Evolutionary conservation across 2,797 vertebrate species (phyloP).

Genomic region (Eospalax fontanierii): DNA sequence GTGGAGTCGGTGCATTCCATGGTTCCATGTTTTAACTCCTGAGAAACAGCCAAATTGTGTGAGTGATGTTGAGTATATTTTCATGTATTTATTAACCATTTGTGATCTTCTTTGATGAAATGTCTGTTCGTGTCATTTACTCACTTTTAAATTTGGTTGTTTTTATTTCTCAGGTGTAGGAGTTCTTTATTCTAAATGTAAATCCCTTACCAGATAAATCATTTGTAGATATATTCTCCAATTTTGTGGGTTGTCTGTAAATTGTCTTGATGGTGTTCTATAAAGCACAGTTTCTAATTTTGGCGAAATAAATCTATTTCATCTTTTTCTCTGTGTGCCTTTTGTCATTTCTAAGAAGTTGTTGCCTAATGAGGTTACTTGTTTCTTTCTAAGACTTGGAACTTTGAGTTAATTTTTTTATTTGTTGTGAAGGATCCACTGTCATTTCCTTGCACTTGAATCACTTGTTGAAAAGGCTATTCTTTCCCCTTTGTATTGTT

Average conservation of each 20-base stretch:
- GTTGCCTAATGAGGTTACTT: background rate
- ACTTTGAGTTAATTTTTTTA: conserved; percentile 49
- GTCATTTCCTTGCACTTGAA: background rate
- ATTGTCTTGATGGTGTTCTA: background rate
- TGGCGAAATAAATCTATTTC: background rate
- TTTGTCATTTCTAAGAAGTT: conserved; percentile 37
- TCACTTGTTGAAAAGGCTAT: conserved; percentile 43
- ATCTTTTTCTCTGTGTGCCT: conserved; percentile 23
- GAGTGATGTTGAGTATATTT: background rate
- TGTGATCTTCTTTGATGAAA: conserved; percentile 18
- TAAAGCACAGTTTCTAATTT: conserved; percentile 49
- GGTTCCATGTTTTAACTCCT: conserved; percentile 12
- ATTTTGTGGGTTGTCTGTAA: background rate
- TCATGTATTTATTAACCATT: background rate
- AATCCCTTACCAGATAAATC: background rate
- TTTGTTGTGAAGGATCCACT: background rate
- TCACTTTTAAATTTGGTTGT: background rate
- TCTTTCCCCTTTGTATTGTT: conserved; percentile 59
- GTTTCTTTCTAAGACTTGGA: conserved; percentile 36
- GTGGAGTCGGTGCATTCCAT: background rate
- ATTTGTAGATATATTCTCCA: background rate
- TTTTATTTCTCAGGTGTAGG: background rate
- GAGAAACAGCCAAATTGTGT: background rate
- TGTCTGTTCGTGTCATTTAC: conserved; percentile 29
- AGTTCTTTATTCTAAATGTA: background rate